Percentiles rank a stretch among this genome's conserved stretches.
phyloP scores from a whole-genome alignment of 2,888 invertebrate genomes.

The Clunio marinus region DNA sequence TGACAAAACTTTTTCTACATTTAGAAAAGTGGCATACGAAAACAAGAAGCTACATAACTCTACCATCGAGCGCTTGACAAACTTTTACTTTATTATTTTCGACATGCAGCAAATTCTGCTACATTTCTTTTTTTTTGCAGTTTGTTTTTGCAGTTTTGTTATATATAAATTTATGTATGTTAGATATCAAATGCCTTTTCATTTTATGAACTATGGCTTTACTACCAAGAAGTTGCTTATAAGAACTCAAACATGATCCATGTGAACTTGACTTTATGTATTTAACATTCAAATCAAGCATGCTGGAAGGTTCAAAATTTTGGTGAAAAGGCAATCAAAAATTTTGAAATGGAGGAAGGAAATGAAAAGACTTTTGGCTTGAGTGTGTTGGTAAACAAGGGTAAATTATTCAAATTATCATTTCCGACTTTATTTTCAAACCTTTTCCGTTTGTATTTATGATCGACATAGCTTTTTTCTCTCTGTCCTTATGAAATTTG shows the following conservation, averaged over 20 bases:
- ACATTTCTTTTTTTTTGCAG: neutral
- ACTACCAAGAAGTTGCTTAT: neutral
- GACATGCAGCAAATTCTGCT: conserved; percentile 4
- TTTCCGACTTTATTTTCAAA: neutral
- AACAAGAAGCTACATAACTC: too few species aligned
- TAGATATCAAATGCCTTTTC: too few species aligned
- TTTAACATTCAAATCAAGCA: neutral
- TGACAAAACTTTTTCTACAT: neutral
- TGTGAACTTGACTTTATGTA: too few species aligned
- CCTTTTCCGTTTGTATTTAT: neutral
- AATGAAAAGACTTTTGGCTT: neutral
- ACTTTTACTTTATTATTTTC: conserved; percentile 4
- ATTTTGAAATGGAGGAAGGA: neutral
- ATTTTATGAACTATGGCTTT: neutral
- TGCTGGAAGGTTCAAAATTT: neutral
- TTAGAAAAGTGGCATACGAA: neutral
- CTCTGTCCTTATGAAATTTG: too few species aligned
- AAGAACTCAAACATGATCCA: neutral
- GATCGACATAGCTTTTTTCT: neutral
- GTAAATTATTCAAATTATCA: neutral
- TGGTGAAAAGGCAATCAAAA: conserved; percentile 10
- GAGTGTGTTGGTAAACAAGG: neutral
- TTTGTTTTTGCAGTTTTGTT: neutral
- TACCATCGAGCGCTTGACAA: neutral
- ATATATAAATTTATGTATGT: too few species aligned